Conservation (phyloP, 2,113 vertebrate genomes). For the Octodon degus region DNA sequence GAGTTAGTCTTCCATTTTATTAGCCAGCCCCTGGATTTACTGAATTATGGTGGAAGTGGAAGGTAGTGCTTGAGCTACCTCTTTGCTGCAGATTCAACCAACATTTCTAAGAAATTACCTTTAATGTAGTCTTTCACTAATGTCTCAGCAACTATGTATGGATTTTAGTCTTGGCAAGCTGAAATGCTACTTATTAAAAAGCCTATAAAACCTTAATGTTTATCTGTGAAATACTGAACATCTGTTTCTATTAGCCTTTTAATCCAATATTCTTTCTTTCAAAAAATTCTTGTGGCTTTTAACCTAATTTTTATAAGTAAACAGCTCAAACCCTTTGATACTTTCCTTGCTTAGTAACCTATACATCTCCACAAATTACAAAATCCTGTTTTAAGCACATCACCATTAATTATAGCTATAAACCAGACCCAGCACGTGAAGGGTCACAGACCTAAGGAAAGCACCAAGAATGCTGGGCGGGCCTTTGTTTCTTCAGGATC, state of each 20-base stretch:
- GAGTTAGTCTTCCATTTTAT: not conserved
- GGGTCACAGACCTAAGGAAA: not conserved
- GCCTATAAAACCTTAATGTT: not conserved
- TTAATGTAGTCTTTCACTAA: not conserved
- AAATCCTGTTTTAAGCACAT: not conserved
- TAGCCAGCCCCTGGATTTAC: not conserved
- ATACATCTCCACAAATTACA: not conserved
- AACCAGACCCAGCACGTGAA: not conserved
- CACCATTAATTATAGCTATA: not conserved
- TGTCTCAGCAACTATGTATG: not conserved
- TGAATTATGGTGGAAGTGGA: not conserved
- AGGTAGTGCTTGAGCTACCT: not conserved
- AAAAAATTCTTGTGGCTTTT: constrained; percentile 55
- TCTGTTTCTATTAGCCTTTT: constrained; percentile 51
- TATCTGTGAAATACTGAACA: not conserved
- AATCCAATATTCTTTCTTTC: constrained; percentile 51
- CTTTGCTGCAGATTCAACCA: not conserved
- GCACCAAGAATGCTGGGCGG: too few species aligned
- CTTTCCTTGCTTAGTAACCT: not conserved
- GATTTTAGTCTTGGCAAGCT: not conserved
- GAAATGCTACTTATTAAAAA: not conserved
- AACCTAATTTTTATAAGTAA: constrained; percentile 42
- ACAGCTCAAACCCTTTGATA: not conserved
- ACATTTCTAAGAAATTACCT: not conserved
- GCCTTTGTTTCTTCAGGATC: not conserved